Base-by-base conservation (phyloP, 2,797 vertebrate genomes). In the Ctenopoma multispine region DNA sequence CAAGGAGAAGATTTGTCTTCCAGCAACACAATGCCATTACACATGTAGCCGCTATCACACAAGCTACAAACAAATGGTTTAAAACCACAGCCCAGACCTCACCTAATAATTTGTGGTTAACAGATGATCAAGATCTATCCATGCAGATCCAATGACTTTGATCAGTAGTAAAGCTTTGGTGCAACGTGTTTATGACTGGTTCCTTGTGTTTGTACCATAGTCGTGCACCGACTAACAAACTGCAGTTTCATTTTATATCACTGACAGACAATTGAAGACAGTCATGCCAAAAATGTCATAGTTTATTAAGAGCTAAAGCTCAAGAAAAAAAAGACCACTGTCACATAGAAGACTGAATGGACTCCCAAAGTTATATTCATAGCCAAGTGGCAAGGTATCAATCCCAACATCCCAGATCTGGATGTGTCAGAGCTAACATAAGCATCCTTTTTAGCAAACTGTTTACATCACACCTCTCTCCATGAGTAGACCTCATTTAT, bases 391-490 rank as follows among this genome's bases (percentile, higher is more conserved):
- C 48, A 51, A n/a, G 11, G 23, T 34, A 24, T 72, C 49, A 79
- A 71, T 64, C 9, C 34, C 41, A 53, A 48, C 43, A 66, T 63
- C 34, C 41, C 31, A 69, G 34, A 36, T 36, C 24, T 44, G 49
- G 46, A 72, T 64, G 31, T 61, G 38, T 67, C 24, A 55, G 17
- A 79, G 61, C 56, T 62, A 65, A 69, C 4, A 63, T 23, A 60
- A 74, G 40, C 72, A 59, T 69, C 34, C 13, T 20, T 73, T 31
- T 44, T 36, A 63, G 34, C 57, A 76, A 88, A 81, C 67, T 83
- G 72, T 80, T 81, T 69, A 82, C 78, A 77, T 90, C 85, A 87
- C 82, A 83, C 69, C 71, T 75, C 80, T 75, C 41, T 54, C 60
- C 50, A 60, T 64, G 68, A 69, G 77, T 48, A 80, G 55, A 49